Conservation (phyloP, 35 echinoderm and acorn worm species). For the Strongylocentrotus purpuratus region DNA sequence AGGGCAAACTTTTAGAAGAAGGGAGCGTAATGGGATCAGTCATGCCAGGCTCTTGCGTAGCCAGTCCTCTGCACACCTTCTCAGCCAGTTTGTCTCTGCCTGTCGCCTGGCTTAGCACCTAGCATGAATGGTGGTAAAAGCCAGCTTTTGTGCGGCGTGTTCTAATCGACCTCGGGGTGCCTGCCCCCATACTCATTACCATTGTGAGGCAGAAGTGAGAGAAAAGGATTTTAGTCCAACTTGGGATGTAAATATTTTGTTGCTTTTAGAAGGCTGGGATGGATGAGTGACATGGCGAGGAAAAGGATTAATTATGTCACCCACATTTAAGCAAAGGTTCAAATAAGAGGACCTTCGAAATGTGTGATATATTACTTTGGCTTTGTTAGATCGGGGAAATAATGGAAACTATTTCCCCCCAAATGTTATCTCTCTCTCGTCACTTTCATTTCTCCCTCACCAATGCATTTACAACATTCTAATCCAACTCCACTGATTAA, state of each 20-base stretch:
- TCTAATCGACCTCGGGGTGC: not conserved
- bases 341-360: slow-evolving; percentile 11
- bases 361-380: not conserved
- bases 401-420: not conserved
- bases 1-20: not conserved
- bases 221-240: not conserved
- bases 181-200: not conserved
- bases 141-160: not conserved
- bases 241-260: slow-evolving; percentile 6
- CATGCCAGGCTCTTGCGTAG: not conserved
- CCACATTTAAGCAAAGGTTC: not conserved
- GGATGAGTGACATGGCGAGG: not conserved
- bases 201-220: not conserved
- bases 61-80: not conserved
- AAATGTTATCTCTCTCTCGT: not conserved
- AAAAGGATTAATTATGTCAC: not conserved
- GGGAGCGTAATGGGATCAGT: not conserved
- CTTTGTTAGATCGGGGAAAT: not conserved
- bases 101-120: slow-evolving; percentile 7
- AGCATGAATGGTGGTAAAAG: slow-evolving; percentile 9
- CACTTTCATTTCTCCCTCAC: not conserved
- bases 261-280: not conserved
- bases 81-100: not conserved
- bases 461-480: not conserved
- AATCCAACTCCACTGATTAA: not conserved